These are phyloP conservation scores for Drosophila rufa DNA, from an alignment of 1,140 invertebrate genomes.

Conservation along the genomic window DNA sequence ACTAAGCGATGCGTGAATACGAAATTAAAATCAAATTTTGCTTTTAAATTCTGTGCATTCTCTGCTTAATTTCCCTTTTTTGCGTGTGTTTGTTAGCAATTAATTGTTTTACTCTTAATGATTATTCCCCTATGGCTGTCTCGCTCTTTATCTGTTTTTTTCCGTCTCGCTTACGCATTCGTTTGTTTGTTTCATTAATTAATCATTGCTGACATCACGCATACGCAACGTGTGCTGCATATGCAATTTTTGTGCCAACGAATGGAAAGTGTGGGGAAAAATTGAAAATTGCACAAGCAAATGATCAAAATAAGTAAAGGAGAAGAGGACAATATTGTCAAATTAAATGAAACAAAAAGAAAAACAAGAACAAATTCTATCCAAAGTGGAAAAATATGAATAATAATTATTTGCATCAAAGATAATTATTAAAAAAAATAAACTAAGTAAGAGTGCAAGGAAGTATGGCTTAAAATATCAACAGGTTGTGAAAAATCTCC, in stretches of 20 bases:
- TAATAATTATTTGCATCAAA: background rate
- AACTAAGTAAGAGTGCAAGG: too few relatives aligned
- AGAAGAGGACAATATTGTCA: background rate
- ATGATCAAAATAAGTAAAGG: background rate
- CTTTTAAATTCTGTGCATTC: conserved; percentile 7
- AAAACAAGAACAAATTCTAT: background rate
- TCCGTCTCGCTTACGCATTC: conserved; percentile 13
- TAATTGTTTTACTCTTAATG: conserved; percentile 67
- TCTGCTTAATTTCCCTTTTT: conserved; percentile 2
- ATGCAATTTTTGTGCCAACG: conserved; percentile 49
- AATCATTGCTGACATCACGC: conserved; percentile 74
- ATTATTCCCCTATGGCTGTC: conserved; percentile 28
- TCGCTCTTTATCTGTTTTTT: conserved; percentile 6
- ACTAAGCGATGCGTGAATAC: conserved; percentile 64
- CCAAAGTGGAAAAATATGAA: background rate
- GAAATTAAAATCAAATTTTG: conserved; percentile 61
- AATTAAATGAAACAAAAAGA: background rate
- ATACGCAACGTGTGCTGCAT: conserved; percentile 61
- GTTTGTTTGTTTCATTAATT: conserved; percentile 63
- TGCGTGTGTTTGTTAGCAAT: conserved; percentile 32
- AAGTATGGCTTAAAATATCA: background rate
- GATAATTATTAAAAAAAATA: too few relatives aligned
- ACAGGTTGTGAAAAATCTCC: background rate
- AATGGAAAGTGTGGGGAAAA: conserved; percentile 18
- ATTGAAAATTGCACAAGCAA: conserved; percentile 18